Evolutionary conservation across 2,888 invertebrate genomes (phyloP).

Genomic region (Portevinia maculata): DNA sequence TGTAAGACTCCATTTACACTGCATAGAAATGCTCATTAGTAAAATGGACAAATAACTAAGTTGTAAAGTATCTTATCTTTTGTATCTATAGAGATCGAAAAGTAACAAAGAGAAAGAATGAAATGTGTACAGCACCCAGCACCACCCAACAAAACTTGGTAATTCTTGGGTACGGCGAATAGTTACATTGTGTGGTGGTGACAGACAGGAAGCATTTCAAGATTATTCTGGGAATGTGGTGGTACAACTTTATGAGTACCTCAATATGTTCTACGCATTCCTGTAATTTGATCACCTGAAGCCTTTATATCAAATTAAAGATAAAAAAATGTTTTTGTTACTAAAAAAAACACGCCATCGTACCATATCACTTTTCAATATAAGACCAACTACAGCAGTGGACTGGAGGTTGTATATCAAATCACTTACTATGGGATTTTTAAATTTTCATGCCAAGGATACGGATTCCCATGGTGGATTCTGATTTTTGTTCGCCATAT

Average conservation of each 20-base stretch:
- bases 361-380: slow-evolving; percentile 60
- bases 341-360: slow-evolving; percentile 28
- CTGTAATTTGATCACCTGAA: slow-evolving; percentile 70
- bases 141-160: slow-evolving; percentile 24
- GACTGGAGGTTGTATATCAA: slow-evolving; percentile 33
- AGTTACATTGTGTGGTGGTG: slow-evolving; percentile 54
- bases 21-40: slow-evolving; percentile 61
- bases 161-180: slow-evolving; percentile 11
- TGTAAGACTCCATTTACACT: slow-evolving; percentile 15
- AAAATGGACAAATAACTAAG: slow-evolving; percentile 65
- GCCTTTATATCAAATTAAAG: slow-evolving; percentile 68
- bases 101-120: slow-evolving; percentile 43
- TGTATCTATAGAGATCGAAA: slow-evolving; percentile 40
- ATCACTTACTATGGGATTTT: slow-evolving; percentile 52
- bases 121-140: slow-evolving; percentile 44
- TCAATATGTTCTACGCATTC: slow-evolving; percentile 64
- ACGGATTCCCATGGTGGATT: slow-evolving; percentile 19
- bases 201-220: slow-evolving; percentile 73
- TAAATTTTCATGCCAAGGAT: slow-evolving; percentile 48
- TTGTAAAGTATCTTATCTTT: slow-evolving; percentile 48
- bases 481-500: slow-evolving; percentile 10
- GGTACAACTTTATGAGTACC: slow-evolving; percentile 51
- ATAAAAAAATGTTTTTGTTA: slow-evolving; percentile 33
- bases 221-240: slow-evolving; percentile 70
- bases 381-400: slow-evolving; percentile 14